Conservation (phyloP, 2,797 vertebrate genomes). For the Rhyacichthys aspro region DNA sequence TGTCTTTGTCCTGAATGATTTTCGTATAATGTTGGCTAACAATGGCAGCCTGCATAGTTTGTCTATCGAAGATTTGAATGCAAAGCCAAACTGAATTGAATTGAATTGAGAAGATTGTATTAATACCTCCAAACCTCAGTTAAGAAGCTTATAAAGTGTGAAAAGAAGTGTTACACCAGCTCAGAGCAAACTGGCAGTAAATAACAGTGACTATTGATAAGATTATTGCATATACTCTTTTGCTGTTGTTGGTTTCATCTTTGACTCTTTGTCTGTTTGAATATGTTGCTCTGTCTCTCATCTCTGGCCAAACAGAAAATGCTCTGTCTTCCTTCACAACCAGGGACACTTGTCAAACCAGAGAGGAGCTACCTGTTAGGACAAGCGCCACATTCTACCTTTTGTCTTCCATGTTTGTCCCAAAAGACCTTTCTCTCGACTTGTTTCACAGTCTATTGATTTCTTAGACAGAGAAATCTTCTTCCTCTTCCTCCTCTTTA, state of each 20-base stretch:
- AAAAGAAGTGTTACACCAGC: too few relatives aligned
- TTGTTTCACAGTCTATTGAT: slow-evolving; percentile 19
- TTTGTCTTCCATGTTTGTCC: slow-evolving; percentile 23
- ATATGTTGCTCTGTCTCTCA: slow-evolving; percentile 4
- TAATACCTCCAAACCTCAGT: too few relatives aligned
- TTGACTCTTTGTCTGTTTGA: too few relatives aligned
- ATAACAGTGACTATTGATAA: slow-evolving; percentile 13
- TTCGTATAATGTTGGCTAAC: slow-evolving; percentile 16
- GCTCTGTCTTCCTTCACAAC: slow-evolving; percentile 2
- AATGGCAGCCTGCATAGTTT: not conserved
- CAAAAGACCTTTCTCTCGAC: not conserved
- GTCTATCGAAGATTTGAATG: not conserved
- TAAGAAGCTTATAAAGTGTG: too few relatives aligned
- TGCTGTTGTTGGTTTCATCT: too few relatives aligned
- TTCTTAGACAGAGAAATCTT: slow-evolving; percentile 10
- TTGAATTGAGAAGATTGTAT: too few relatives aligned
- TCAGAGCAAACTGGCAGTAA: too few relatives aligned
- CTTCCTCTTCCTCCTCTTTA: not conserved
- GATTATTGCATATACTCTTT: too few relatives aligned
- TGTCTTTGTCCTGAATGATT: slow-evolving; percentile 30
- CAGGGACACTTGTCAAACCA: slow-evolving; percentile 13
- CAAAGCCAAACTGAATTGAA: too few relatives aligned
- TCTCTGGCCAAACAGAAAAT: slow-evolving; percentile 23
- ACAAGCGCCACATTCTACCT: slow-evolving; percentile 26
- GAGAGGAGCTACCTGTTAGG: slow-evolving; percentile 33